phyloP scores from a whole-genome alignment of 37 sponge, comb jelly and placozoan species.

The Axinella damicornis region DNA sequence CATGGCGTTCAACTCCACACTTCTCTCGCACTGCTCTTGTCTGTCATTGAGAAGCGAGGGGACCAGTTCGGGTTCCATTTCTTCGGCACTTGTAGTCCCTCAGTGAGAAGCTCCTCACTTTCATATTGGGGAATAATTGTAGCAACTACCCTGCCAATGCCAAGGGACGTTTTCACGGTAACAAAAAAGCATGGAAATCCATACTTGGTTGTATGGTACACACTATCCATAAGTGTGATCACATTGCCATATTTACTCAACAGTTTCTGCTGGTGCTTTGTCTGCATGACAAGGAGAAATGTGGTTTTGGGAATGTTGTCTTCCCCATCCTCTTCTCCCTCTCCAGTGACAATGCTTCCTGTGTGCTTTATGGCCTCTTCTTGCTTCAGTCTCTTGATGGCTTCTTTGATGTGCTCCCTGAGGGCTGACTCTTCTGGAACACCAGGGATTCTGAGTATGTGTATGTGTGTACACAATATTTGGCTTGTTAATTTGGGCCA shows the following conservation, averaged over 20 bases:
- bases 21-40: constrained; percentile 36
- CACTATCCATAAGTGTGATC: constrained; percentile 19
- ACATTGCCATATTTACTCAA: constrained; percentile 16
- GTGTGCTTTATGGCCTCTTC: not conserved
- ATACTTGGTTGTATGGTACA: constrained; percentile 46
- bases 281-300: constrained; percentile 22
- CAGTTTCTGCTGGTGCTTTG: not conserved
- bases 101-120: constrained; percentile 22
- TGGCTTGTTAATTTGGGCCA: too few relatives aligned
- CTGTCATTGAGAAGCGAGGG: constrained; percentile 48
- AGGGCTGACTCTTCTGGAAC: too few relatives aligned
- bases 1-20: constrained; percentile 28
- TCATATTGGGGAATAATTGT: constrained; percentile 57
- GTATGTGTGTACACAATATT: not conserved
- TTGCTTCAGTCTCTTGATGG: not conserved
- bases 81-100: constrained; percentile 18
- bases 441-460: not conserved
- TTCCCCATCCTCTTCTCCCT: not conserved
- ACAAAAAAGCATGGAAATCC: constrained; percentile 66
- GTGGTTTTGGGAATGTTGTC: not conserved
- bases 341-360: too few relatives aligned
- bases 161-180: constrained; percentile 49
- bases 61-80: constrained; percentile 51
- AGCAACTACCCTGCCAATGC: constrained; percentile 46
- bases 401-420: too few relatives aligned